Base-by-base conservation (phyloP, 2,797 vertebrate genomes). In the Bradypus variegatus region DNA sequence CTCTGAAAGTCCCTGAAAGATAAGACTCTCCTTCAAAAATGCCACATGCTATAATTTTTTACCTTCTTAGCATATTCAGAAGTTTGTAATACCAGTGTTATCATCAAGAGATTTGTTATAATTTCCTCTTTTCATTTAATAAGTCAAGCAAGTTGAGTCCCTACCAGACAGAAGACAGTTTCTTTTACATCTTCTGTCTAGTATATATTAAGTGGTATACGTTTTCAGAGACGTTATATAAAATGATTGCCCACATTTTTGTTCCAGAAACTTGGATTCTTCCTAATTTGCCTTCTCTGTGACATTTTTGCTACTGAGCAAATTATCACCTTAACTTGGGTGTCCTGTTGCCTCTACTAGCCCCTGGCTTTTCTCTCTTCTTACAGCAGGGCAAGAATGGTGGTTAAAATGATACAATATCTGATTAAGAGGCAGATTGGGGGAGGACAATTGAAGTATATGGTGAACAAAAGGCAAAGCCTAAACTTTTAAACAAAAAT, bases 221-320 rank as follows among this genome's bases (percentile, higher is more conserved):
- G 29, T 91, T 88, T 91, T 89, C 67, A 79, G 64, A 72, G 48
- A 76, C 41, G 29, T 23, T 87, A 86, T 67, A 72, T 33, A 86
- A 77, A 89, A 67, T 81, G 38, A 85, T 92, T 92, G 21, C 41
- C 19, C 36, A 73, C 7, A 29, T 78, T 70, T n/a, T 72, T 90
- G 86, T 45, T 90, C 25, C 48, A 86, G 89, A 80, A 93, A 81
- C 8, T 58, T 72, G 29, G 45, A 84, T 18, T 70, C 41, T 84
- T 90, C 41, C 36, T 82, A 38, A 48, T 78, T 76, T 86, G 64
- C 70, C 41, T 92, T 76, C 41, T 80, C n/a, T 91, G 50, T 88
- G 72, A 64, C 41, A 64, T 88, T 91, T 94, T 84, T 91, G 60
- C 69, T 93, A 55, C 45, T 94, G 73, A 62, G 62, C 36, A 85